phyloP scores from a whole-genome alignment of 64 coral and sea anemone genomes.

The Montipora sp. region DNA sequence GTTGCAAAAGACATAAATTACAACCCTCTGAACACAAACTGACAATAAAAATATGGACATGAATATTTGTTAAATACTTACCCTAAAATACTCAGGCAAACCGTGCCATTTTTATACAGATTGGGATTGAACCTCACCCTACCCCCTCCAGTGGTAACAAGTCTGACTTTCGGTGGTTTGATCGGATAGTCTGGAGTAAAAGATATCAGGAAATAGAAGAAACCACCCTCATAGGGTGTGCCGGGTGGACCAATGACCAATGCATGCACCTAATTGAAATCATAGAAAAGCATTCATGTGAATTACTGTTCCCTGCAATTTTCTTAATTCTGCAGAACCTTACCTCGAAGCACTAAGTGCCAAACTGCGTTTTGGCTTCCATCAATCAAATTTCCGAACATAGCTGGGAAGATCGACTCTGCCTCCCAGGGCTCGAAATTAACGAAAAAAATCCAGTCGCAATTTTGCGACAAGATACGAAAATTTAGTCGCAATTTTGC shows the following conservation, averaged over 20 bases:
- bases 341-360: no score
- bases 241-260: slow-evolving; percentile 94
- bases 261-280: slow-evolving; percentile 81
- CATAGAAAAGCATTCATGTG: background rate
- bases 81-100: slow-evolving; percentile 98
- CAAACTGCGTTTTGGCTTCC: no score
- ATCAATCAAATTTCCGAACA: no score
- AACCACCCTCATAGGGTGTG: slow-evolving; percentile 98
- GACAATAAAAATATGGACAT: background rate
- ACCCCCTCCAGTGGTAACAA: slow-evolving; percentile 94
- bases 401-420: no score
- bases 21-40: no score
- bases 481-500: no score
- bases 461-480: no score
- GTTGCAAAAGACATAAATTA: no score
- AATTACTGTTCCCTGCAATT: background rate
- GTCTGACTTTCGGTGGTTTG: slow-evolving; percentile 86
- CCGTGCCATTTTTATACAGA: slow-evolving; percentile 95
- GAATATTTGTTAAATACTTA: slow-evolving; percentile 34
- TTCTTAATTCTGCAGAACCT: no score
- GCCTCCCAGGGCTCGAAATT: no score
- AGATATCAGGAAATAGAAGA: slow-evolving; percentile 93
- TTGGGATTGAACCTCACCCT: slow-evolving; percentile 98
- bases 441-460: no score
- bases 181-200: slow-evolving; percentile 98